Base-by-base conservation (phyloP, 2,888 invertebrate genomes). In the Subacronicta megacephala region DNA sequence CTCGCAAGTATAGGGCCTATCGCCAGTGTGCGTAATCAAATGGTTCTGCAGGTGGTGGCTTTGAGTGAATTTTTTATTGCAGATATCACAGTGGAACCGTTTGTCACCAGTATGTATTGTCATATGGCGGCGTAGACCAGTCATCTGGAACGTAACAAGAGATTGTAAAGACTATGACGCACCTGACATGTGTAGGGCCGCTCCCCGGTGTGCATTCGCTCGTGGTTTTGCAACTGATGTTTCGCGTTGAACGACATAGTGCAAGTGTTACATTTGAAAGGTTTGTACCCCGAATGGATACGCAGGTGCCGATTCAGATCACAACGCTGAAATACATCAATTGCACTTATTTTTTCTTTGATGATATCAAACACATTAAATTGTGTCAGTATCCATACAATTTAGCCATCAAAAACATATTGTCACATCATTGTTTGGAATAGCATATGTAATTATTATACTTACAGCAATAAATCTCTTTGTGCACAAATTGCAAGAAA, bases 201-300 rank as follows among this genome's bases (percentile, higher is more conserved):
- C 80, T 94, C 94, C 35, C 94, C 94, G 38, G 94, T 94, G 78
- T 94, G 94, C 93, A 94, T 94, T 58, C 94, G 78, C 83, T 93
- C 93, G 83, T 94, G 94, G 83, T 94, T 94, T 83, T 92, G 93
- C 79, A 94, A 84, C 84, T 94, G 94, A 72, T 94, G 94, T 80
- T 94, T 94, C 55, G 94, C 94, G 81, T 94, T 94, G 85, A 94
- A 94, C 9, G 94, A 93, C 94, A 94, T 94, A 35, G 93, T 86
- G 78, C 94, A 94, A 35, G 90, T 89, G 35, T 78, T 81, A 80
- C 94, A 94, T 71, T 94, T 94, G 85, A 73, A 94, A 9, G 94
- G 94, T 79, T 94, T 94, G 85, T 94, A 94, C 57, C 94, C 94
- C 26, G 94, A 93, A 80, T 94, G 94, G 71, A 94, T 94, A 74